These are phyloP conservation scores for Rallus crepitans DNA, from an alignment of 2,797 vertebrate genomes.

Conservation along the genomic window DNA sequence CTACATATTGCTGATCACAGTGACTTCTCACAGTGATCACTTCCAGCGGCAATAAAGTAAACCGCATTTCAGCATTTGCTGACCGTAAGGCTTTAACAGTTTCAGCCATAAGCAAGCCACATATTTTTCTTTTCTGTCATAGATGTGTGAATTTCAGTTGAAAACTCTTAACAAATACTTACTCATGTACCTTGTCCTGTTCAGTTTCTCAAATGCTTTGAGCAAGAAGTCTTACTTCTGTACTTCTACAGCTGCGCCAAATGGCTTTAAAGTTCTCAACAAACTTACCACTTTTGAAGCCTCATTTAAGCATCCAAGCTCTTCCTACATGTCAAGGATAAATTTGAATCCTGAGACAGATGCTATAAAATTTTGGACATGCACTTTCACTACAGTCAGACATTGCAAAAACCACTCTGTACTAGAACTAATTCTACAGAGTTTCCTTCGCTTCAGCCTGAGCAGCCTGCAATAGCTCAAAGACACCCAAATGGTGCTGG, in stretches of 20 bases:
- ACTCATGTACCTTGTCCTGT: background rate
- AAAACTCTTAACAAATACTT: background rate
- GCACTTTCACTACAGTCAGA: background rate
- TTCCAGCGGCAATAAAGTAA: constrained; percentile 31
- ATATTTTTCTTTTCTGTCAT: background rate
- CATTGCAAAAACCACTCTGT: background rate
- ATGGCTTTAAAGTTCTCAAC: background rate
- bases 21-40: background rate
- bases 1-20: background rate
- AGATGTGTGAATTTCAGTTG: background rate
- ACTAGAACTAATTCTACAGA: background rate
- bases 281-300: background rate
- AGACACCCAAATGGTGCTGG: background rate
- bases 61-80: constrained; percentile 18
- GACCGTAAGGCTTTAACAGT: background rate
- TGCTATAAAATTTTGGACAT: background rate
- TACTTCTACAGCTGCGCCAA: background rate
- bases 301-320: background rate
- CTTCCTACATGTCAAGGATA: background rate
- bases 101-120: background rate
- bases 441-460: background rate
- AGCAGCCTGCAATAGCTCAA: background rate
- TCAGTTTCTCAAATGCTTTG: background rate
- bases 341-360: background rate
- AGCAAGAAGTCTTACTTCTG: background rate